Base-by-base conservation (phyloP, 2,888 invertebrate genomes). In the Physocephala rufipes region DNA sequence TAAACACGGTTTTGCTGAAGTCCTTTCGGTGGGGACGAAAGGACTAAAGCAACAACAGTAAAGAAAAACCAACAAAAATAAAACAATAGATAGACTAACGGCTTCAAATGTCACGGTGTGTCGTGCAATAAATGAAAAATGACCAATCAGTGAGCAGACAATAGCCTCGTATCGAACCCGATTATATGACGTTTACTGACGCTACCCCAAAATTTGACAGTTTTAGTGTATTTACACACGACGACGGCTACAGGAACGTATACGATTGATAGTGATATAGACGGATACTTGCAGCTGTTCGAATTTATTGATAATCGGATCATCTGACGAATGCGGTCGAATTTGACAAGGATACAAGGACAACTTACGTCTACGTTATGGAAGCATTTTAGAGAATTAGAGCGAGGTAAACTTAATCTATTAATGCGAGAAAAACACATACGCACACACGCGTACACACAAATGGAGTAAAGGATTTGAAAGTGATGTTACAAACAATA, bases 61-160 rank as follows among this genome's bases (percentile, higher is more conserved):
- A n/a, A n/a, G n/a, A n/a, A n/a, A n/a, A n/a, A n/a, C n/a, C n/a
- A n/a, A n/a, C n/a, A n/a, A n/a, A n/a, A n/a, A 3, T 4, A 9
- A 59, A 47, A 67, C 67, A 67, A 67, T 59, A 15, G 19, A 21
- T 16, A 59, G 66, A 36, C 73, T 73, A 67, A 49, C 65, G 69
- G 67, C 78, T 79, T 36, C 79, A 15, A 79, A 79, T 78, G 80
- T 80, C 82, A 83, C 47, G 28, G 64, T 66, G 45, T 26, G 28
- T 68, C 74, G 79, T 72, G 74, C 59, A 75, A 26, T 21, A 73
- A 80, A 83, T 84, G 84, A 84, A 85, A 84, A 84, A 84, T 84
- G 82, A 82, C 83, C 85, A 84, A 80, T 82, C 83, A 81, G 81
- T 80, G 82, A 75, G 78, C 77, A 77, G 76, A 79, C 72, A 76